Conservation (phyloP, 2,888 invertebrate genomes). For the Orchesellides sinensis region DNA sequence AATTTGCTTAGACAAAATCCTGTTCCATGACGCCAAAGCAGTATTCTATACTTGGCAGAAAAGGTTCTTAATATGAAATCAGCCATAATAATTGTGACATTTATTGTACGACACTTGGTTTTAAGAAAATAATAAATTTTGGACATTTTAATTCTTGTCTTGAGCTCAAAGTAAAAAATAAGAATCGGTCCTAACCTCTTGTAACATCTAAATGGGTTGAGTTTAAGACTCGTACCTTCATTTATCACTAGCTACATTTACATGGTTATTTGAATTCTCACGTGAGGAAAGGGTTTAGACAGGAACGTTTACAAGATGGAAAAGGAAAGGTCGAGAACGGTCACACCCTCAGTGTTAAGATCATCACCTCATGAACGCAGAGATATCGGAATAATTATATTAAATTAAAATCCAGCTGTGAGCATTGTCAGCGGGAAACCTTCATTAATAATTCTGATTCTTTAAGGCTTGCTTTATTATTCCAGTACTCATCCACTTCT, state of each 20-base stretch:
- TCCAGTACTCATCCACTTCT: neutral
- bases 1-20: conserved; percentile 14
- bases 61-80: neutral
- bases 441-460: conserved; percentile 37
- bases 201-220: conserved; percentile 37
- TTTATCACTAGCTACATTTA: conserved; percentile 42
- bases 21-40: neutral
- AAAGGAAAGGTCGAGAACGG: conserved; percentile 48
- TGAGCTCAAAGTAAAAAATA: conserved; percentile 1
- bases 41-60: neutral
- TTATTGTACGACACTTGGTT: conserved; percentile 37
- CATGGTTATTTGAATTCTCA: neutral
- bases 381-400: conserved; percentile 63
- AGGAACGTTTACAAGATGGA: conserved; percentile 8
- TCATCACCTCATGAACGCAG: conserved; percentile 56
- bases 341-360: conserved; percentile 62
- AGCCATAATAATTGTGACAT: conserved; percentile 42
- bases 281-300: no score
- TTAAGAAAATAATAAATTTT: conserved; percentile 31
- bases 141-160: conserved; percentile 37
- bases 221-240: conserved; percentile 17
- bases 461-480: neutral
- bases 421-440: conserved; percentile 63
- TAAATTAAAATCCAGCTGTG: conserved; percentile 70
- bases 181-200: conserved; percentile 28